phyloP scores from a whole-genome alignment of 2,888 invertebrate species.

The Phrixothrix hirtus region DNA sequence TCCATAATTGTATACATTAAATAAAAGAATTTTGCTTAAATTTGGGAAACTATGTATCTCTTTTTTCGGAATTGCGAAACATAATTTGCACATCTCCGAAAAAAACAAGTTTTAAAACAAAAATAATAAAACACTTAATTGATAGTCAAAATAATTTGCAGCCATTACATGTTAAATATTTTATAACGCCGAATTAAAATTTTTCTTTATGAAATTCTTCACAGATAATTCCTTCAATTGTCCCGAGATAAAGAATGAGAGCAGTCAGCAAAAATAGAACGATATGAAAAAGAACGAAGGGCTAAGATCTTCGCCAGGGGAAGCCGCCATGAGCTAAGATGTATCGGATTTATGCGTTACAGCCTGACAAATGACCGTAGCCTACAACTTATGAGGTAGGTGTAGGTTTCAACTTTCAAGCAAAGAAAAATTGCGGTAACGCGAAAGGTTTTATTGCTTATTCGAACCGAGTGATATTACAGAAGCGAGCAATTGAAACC shows the following conservation, averaged over 20 bases:
- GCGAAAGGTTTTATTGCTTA: conserved; percentile 2
- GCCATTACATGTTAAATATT: too few relatives aligned
- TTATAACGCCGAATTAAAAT: too few relatives aligned
- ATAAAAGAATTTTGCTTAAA: too few relatives aligned
- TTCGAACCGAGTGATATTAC: conserved; percentile 1
- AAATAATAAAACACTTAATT: too few relatives aligned
- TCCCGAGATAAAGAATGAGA: conserved; percentile 20
- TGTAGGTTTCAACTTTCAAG: conserved; percentile 18
- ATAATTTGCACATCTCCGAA: too few relatives aligned
- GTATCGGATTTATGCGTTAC: conserved; percentile 53
- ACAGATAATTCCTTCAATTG: not conserved
- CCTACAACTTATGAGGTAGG: conserved; percentile 31
- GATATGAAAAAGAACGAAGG: conserved; percentile 14
- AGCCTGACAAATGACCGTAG: conserved; percentile 52
- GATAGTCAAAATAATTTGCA: too few relatives aligned
- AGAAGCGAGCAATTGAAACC: not conserved
- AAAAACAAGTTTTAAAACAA: too few relatives aligned
- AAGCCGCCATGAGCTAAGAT: conserved; percentile 38
- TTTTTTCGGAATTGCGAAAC: too few relatives aligned
- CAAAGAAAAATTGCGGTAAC: conserved; percentile 15
- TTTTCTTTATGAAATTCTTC: not conserved
- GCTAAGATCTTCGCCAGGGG: conserved; percentile 10
- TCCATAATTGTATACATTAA: too few relatives aligned
- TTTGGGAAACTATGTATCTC: too few relatives aligned
- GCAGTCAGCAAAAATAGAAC: conserved; percentile 23